Percentiles rank a stretch among this genome's conserved stretches.
Conservation (phyloP, 2,888 invertebrate species). For the Thymelicus sylvestris region DNA sequence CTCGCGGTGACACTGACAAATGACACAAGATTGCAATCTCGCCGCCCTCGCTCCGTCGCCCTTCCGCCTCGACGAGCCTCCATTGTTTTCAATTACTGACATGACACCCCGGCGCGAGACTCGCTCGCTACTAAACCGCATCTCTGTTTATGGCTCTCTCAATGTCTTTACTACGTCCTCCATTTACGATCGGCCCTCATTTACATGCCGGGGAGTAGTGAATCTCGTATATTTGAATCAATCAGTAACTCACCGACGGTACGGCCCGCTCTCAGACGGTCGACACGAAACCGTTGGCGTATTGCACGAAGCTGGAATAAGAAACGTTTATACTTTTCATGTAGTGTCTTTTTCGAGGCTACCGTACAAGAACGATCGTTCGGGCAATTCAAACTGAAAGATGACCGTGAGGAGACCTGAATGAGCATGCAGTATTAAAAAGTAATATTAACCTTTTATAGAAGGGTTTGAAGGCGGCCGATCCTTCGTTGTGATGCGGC, state of each 20-base stretch:
- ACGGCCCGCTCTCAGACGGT: conserved; percentile 86
- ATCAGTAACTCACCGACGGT: conserved; percentile 70
- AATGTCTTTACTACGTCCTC: conserved; percentile 73
- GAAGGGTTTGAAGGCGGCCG: conserved; percentile 94
- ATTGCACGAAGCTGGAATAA: conserved; percentile 87
- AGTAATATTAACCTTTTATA: conserved; percentile 91
- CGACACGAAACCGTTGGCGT: conserved; percentile 90
- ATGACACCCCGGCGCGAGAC: conserved; percentile 76
- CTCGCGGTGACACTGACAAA: conserved; percentile 89
- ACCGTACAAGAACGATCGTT: background rate
- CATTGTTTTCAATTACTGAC: conserved; percentile 84
- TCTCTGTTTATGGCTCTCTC: conserved; percentile 73
- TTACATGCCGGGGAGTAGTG: conserved; percentile 58
- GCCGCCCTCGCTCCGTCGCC: conserved; percentile 79
- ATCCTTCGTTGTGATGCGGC: conserved; percentile 81
- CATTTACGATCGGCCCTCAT: conserved; percentile 70
- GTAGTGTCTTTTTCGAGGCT: conserved; percentile 53
- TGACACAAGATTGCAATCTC: conserved; percentile 91
- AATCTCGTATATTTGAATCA: conserved; percentile 66
- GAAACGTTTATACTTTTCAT: conserved; percentile 66
- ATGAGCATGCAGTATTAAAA: conserved; percentile 13
- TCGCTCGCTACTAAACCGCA: conserved; percentile 69
- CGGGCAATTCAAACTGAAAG: background rate
- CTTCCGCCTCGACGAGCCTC: conserved; percentile 75
- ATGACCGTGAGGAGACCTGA: conserved; percentile 26